Evolutionary conservation across 2,888 invertebrate genomes (phyloP), one percentile per base, ranked within the genome.

Genomic region (Tenthredo amoena): DNA sequence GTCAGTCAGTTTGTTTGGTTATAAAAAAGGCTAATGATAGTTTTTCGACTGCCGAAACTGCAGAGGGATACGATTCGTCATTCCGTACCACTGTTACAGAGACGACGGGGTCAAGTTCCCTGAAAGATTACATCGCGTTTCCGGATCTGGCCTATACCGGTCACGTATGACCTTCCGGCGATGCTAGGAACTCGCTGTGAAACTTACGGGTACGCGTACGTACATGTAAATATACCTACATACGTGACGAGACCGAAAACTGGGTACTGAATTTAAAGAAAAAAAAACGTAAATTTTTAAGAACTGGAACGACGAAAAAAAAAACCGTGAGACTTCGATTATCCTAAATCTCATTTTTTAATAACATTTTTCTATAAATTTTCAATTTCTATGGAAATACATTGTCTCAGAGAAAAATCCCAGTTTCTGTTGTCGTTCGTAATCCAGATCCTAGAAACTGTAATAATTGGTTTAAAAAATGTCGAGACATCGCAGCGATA

Each of bases 31-130:
- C 62, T 62, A 26, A 62, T 55, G n/a, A 62, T 26, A 62, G 62
- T 6, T 26, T 10, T 26, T 18, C 6, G 0, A n/a, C 18, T 55
- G 15, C 55, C n/a, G 3, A 34, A 71, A 34, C 15, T 15, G n/a
- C n/a, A n/a, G 18, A 40, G 12, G 12, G 1, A 4, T 6, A 72
- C 40, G 71, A 71, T 40, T 43, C n/a, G 43, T 21, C 18, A 40
- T 21, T 43, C 40, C 43, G 21, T 74, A 21, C 7, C 43, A 40
- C 40, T n/a, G 50, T n/a, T 26, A 21, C n/a, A 31, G n/a, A 55
- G 55, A 77, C 55, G 55, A 77, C 55, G 77, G 77, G 77, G 77
- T 77, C 77, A 77, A 77, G 31, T 77, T 77, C 77, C 77, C 50
- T n/a, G 55, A 77, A 77, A 55, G 55, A 55, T 77, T 55, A 55